A percentile compares a stretch with the other conserved stretches of the same genome.
Evolutionary conservation across 2,797 vertebrate genomes (phyloP).

Genomic region (Xenops minutus): DNA sequence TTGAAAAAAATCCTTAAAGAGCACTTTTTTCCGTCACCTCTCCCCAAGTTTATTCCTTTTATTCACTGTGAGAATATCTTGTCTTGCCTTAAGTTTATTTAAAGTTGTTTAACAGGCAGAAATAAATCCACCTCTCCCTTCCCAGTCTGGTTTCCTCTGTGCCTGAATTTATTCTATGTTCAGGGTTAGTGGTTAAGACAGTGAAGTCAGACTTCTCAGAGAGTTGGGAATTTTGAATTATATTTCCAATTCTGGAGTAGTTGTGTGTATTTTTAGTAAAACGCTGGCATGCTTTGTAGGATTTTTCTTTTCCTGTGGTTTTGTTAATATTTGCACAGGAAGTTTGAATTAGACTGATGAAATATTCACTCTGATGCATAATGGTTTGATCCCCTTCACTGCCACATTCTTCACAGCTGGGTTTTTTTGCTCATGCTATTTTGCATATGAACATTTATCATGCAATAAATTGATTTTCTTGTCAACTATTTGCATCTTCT

Average conservation of each 20-base stretch:
- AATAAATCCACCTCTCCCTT: background rate
- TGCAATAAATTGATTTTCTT: conserved; percentile 26
- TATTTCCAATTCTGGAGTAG: background rate
- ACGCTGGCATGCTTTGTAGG: background rate
- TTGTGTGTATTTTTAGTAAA: background rate
- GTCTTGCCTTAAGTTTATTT: background rate
- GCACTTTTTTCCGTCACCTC: background rate
- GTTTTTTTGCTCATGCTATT: background rate
- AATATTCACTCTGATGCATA: conserved; percentile 7
- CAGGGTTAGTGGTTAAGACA: background rate
- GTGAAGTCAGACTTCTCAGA: background rate
- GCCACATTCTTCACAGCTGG: background rate
- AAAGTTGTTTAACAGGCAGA: background rate
- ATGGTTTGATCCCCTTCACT: background rate
- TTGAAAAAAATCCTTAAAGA: background rate
- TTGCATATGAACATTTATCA: conserved; percentile 9
- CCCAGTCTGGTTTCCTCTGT: background rate
- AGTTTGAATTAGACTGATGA: background rate
- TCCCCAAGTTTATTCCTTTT: background rate
- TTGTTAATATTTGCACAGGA: background rate
- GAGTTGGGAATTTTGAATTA: background rate
- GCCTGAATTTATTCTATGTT: background rate
- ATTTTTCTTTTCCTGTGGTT: background rate
- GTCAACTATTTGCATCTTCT: background rate
- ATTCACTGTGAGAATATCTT: background rate